Base-by-base conservation (phyloP, 2,888 invertebrate genomes). In the Itoplectis maculator region DNA sequence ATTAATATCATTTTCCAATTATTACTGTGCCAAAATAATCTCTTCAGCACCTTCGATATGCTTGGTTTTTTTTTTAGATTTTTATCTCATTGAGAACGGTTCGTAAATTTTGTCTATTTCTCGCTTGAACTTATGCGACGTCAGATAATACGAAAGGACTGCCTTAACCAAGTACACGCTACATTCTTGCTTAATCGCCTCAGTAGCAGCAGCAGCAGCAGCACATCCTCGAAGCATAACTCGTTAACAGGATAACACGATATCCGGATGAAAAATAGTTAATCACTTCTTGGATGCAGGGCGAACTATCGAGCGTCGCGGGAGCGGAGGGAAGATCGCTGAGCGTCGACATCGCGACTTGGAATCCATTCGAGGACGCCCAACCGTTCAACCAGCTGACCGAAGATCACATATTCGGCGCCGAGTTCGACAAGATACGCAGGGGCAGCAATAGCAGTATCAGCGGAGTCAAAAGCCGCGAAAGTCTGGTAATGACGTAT, bases 281-380 rank as follows among this genome's bases (percentile, higher is more conserved):
- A 73, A 20, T 29, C 8, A 54, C 23, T n/a, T 70, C 40, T 63
- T 13, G 59, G 9, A 74, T 29, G 47, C 80, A 93, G 93, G 93
- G 93, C 81, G 93, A 93, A 87, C 91, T 93, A 86, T 92, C 93
- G 49, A 93, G 90, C 85, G 84, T 90, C 80, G 89, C 89, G 76
- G 88, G 90, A 59, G 83, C 89, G 37, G 93, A 92, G 85, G 91
- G 89, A 76, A 90, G 92, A 86, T 93, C 94, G 35, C 89, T 94
- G 69, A 93, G 92, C 20, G 94, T 95, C 49, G 96, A 96, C 89
- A 94, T 95, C 47, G 94, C 95, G 5, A 95, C 96, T 85, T 97
- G 97, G 97, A 97, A 97, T 93, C 97, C 97, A 0, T 97, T 97
- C 90, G 96, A 96, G 89, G 96, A 96, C 87, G 94, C 95, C 72